Conservation (phyloP, 2,797 vertebrate genomes). For the Coilia nasus region DNA sequence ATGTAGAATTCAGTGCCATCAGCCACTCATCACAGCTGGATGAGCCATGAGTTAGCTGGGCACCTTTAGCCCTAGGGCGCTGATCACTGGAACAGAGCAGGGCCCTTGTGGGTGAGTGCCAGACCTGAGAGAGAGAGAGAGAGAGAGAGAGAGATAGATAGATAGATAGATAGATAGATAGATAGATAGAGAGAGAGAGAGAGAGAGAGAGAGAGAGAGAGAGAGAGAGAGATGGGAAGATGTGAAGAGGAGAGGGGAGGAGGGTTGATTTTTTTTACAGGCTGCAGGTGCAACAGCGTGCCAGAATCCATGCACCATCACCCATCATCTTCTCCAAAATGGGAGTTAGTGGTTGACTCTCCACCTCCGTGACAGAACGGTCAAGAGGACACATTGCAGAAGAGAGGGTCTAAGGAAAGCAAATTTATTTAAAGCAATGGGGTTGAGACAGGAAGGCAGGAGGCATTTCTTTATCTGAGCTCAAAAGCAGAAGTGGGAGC, state of each 20-base stretch:
- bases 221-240: background rate
- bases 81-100: background rate
- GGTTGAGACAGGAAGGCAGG: background rate
- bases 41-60: conserved; percentile 27
- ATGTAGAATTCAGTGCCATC: conserved; percentile 17
- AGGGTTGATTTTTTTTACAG: background rate
- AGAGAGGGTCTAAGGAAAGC: background rate
- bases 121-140: background rate
- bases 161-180: background rate
- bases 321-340: background rate
- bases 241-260: background rate
- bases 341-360: background rate
- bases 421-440: background rate
- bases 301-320: background rate
- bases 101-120: background rate
- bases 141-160: conserved; percentile 4
- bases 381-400: background rate
- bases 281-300: background rate
- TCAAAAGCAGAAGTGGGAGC: conserved; percentile 2
- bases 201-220: background rate
- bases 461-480: background rate
- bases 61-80: background rate
- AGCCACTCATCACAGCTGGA: background rate
- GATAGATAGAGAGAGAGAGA: background rate
- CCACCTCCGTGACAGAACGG: background rate